phyloP scores from a whole-genome alignment of 1,140 invertebrate genomes.

The Temnothorax curvispinosus region DNA sequence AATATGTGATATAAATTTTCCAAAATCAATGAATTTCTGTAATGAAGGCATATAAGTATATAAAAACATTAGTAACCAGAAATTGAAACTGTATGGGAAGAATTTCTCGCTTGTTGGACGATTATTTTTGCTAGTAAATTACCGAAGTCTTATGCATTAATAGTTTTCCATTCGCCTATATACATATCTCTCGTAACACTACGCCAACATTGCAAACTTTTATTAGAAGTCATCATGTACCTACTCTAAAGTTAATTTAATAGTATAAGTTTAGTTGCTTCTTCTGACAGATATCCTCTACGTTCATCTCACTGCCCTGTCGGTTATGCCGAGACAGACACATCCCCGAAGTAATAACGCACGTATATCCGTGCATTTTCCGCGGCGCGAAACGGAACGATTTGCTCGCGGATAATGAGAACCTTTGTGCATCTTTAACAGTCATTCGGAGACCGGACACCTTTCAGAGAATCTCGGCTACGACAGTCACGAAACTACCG shows the following conservation, averaged over 20 bases:
- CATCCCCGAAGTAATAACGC: neutral
- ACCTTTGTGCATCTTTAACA: conserved; percentile 69
- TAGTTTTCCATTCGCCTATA: neutral
- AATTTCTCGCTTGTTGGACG: neutral
- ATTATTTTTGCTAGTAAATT: neutral
- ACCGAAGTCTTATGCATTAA: neutral
- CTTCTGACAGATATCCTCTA: neutral
- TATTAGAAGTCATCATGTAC: neutral
- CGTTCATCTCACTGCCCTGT: neutral
- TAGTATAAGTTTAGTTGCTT: conserved; percentile 18
- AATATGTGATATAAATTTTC: neutral
- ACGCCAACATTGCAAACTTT: neutral
- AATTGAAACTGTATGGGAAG: neutral
- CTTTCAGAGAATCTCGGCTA: conserved; percentile 58
- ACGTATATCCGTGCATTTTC: neutral
- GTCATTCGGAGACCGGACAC: conserved; percentile 59
- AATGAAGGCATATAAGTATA: neutral
- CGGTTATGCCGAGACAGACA: neutral
- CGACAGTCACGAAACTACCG: conserved; percentile 32
- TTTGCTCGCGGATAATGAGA: conserved; percentile 60
- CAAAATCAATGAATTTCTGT: neutral
- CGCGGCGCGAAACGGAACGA: conserved; percentile 58
- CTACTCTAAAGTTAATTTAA: neutral
- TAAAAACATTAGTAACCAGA: neutral
- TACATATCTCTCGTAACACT: neutral